Base-by-base conservation (phyloP, 2,113 vertebrate species). In the Thunnus thynnus region DNA sequence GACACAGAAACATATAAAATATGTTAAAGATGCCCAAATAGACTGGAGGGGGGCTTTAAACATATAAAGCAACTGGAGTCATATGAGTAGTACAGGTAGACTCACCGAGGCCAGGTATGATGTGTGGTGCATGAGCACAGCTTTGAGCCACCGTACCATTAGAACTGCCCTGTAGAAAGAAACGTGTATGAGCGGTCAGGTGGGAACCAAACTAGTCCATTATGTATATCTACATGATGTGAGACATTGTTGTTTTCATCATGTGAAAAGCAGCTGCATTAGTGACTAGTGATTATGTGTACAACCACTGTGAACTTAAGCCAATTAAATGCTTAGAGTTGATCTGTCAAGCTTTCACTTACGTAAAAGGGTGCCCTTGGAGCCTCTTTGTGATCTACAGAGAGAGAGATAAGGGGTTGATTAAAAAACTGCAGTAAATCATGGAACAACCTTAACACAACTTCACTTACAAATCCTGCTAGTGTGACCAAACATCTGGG, bases 31-130 rank as follows among this genome's bases (percentile, higher is more conserved):
- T 30, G 27, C 3, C 27, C 27, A 30, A 30, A 30, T 30, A 30
- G 2, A 30, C 27, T 30, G 27, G 2, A 30, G 27, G 27, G 4
- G 27, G 27, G 4, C 27, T 30, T 30, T 30, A 30, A 3, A 30
- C 27, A 30, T 30, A 30, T 30, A 30, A 30, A 4, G 27, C 4
- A 30, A 30, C 2, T 41, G 9, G 36, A 41, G 36, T 41, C 4
- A 12, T 3, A 58, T 47, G 6, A 47, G 20, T 25, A 57, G n/a
- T 4, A 25, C 12, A 51, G 17, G 16, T 2, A 1, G 32, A 96
- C 98, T 97, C 94, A 99, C 98, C 66, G 98, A 97, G 82, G 97
- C 97, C 64, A 99, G 93, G 84, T 99, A 99, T 8, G 98, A 99
- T n/a, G 97, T 97, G 82, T 99, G 98, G 47, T 97, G 93, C 14